Conservation (phyloP, 2,113 vertebrate species). For the Etheostoma spectabile region DNA sequence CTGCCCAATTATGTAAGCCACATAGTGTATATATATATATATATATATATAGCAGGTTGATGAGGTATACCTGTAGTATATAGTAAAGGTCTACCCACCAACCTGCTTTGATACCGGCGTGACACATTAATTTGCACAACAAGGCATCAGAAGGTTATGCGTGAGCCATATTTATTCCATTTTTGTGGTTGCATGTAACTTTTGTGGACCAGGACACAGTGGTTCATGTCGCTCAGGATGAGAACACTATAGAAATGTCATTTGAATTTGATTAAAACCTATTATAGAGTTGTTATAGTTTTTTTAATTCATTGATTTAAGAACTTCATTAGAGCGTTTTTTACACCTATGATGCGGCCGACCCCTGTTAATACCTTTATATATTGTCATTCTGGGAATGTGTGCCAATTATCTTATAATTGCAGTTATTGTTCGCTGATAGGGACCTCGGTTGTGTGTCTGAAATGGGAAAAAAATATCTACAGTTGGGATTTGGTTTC, state of each 20-base stretch:
- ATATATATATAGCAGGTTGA: too few species aligned
- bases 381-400: background rate
- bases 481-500: background rate
- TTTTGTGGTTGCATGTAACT: background rate
- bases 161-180: background rate
- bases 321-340: background rate
- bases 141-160: background rate
- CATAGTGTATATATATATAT: constrained; percentile 1
- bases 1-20: constrained; percentile 74
- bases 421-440: background rate
- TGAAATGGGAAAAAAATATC: background rate
- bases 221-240: background rate
- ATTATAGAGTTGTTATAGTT: too few species aligned
- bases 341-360: background rate
- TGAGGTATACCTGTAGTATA: too few species aligned
- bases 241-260: background rate
- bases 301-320: too few species aligned
- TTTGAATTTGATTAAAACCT: background rate
- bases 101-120: background rate
- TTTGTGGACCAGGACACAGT: background rate
- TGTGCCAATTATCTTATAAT: constrained; percentile 4
- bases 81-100: background rate
- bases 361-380: background rate
- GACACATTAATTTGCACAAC: background rate
- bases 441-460: background rate